Conservation (phyloP, 1,140 invertebrate genomes). For the Pseudomyrmex gracilis region DNA sequence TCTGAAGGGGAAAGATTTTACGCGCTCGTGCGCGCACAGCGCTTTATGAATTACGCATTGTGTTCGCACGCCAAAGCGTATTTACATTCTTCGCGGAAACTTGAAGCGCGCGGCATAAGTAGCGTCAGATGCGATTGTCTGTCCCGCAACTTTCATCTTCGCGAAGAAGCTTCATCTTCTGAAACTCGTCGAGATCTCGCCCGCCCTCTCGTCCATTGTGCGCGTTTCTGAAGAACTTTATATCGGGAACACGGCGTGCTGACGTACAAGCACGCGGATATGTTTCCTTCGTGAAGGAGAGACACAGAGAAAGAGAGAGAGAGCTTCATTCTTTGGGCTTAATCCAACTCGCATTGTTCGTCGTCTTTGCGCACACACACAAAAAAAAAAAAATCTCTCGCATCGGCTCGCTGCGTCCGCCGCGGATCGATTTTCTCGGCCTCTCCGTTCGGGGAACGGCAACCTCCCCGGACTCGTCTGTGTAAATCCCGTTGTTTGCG, state of each 20-base stretch:
- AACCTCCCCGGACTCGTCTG: not conserved
- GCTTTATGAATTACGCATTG: constrained; percentile 49
- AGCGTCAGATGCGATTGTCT: constrained; percentile 40
- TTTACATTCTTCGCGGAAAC: constrained; percentile 48
- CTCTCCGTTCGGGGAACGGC: not conserved
- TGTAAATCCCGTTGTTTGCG: constrained; percentile 34
- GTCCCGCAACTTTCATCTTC: constrained; percentile 37
- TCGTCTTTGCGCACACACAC: constrained; percentile 7
- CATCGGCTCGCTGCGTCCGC: constrained; percentile 18
- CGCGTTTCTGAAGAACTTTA: constrained; percentile 35
- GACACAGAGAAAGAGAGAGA: constrained; percentile 17
- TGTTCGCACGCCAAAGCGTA: constrained; percentile 22
- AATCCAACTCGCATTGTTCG: constrained; percentile 60
- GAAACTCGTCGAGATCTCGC: constrained; percentile 29
- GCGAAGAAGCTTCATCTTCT: constrained; percentile 31
- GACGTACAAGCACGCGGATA: constrained; percentile 16
- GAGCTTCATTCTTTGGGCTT: constrained; percentile 54
- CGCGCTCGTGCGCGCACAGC: not conserved
- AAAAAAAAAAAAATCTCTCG: constrained; percentile 51
- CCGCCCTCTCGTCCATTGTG: constrained; percentile 26
- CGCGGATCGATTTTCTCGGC: constrained; percentile 46
- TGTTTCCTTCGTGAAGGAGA: not conserved
- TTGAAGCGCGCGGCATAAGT: constrained; percentile 15
- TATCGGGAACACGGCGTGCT: constrained; percentile 21
- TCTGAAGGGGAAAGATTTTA: constrained; percentile 34